These are phyloP conservation scores for Drosophila nebulosa DNA, from an alignment of 1,140 invertebrate genomes.

Conservation along the genomic window DNA sequence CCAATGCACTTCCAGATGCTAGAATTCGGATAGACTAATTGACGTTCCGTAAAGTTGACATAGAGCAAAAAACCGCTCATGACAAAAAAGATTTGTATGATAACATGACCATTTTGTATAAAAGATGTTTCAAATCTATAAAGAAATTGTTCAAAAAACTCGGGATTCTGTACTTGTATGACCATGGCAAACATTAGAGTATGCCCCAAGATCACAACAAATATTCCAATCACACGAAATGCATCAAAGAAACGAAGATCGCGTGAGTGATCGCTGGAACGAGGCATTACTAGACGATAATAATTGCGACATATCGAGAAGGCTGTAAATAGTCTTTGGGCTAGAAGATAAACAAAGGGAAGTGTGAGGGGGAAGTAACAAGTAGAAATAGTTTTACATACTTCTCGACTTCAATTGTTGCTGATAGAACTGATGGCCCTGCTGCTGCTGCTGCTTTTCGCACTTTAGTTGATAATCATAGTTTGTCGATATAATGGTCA, in stretches of 20 bases:
- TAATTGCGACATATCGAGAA: conserved; percentile 77
- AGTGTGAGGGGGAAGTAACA: too few species aligned
- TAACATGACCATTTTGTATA: conserved; percentile 81
- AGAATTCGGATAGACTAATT: conserved; percentile 33
- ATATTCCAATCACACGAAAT: conserved; percentile 53
- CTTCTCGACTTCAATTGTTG: conserved; percentile 2
- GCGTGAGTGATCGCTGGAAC: conserved; percentile 18
- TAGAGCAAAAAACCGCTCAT: conserved; percentile 83
- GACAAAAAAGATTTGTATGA: conserved; percentile 83
- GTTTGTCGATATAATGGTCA: conserved; percentile 32
- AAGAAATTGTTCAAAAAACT: conserved; percentile 64
- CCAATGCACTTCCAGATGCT: conserved; percentile 23
- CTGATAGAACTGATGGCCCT: conserved; percentile 47
- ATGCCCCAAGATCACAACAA: conserved; percentile 64
- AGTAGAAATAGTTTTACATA: conserved; percentile 12
- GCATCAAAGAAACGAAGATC: conserved; percentile 69
- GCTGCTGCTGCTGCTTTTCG: not conserved
- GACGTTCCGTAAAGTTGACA: conserved; percentile 80
- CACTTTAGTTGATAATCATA: conserved; percentile 51
- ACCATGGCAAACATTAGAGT: conserved; percentile 56
- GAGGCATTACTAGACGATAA: conserved; percentile 45
- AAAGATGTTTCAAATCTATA: conserved; percentile 56
- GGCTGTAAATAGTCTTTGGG: conserved; percentile 29
- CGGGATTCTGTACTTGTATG: conserved; percentile 57
- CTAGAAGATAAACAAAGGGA: conserved; percentile 4